Base-by-base conservation (phyloP, 2,888 invertebrate species). In the Cacoxenus indagator region DNA sequence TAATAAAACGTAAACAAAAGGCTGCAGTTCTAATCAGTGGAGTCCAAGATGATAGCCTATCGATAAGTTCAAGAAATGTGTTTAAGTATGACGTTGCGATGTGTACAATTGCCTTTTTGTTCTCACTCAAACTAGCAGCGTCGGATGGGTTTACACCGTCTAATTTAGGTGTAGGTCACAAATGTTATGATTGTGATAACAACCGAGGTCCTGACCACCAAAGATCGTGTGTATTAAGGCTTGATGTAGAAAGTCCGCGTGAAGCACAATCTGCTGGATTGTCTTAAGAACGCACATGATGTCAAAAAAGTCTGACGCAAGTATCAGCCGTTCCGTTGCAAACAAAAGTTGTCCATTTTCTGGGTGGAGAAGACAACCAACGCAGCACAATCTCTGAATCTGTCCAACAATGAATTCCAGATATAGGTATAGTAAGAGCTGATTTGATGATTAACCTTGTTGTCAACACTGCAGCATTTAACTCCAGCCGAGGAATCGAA, bases 351-450 rank as follows among this genome's bases (percentile, higher is more conserved):
- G 65, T 67, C 74, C 73, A 74, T 11, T 67, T 71, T 19, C 71
- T 45, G 0, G 71, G 75, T 4, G 71, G 72, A 43, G 65, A 67
- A 0, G 70, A 69, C 0, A 84, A 59, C 83, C 84, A 85, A 45
- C 73, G 70, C 0, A 84, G 65, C 1, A 78, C 78, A 5, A 84
- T 78, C n/a, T n/a, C n/a, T n/a, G n/a, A n/a, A n/a, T n/a, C n/a
- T 17, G 74, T 76, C 73, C 71, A 75, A 26, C 69, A 69, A 11
- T 57, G 51, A 9, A 65, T 67, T 22, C 24, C 64, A 0, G 59
- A 37, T 29, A 71, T 67, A 51, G 37, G 37, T 22, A 61, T n/a
- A 1, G 1, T 43, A 3, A 61, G 22, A 8, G 37, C 17, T 11
- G 59, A 22, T 57, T 57, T 57, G 9, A 57, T n/a, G n/a, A n/a